phyloP scores from a whole-genome alignment of 2,888 invertebrate species.

The Bellardia bayeri region DNA sequence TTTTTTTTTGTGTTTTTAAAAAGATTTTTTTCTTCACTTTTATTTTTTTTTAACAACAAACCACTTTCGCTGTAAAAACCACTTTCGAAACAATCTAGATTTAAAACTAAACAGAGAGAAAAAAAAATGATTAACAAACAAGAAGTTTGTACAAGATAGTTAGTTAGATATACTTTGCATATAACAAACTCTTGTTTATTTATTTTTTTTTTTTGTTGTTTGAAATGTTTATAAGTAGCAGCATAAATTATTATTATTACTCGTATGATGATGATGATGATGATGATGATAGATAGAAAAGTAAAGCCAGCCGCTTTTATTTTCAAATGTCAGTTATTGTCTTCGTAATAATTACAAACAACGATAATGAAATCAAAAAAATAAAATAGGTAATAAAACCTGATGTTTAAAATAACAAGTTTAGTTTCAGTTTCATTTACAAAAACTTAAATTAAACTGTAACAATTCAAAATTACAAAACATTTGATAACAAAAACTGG shows the following conservation, averaged over 20 bases:
- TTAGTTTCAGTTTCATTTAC: constrained; percentile 21
- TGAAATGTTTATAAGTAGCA: constrained; percentile 1
- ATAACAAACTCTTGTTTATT: constrained; percentile 36
- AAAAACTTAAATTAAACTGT: no score
- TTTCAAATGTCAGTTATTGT: constrained; percentile 43
- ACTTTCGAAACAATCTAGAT: constrained; percentile 72
- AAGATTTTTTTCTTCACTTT: not conserved
- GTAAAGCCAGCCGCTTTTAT: constrained; percentile 32
- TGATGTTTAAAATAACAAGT: constrained; percentile 28
- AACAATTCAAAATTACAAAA: no score
- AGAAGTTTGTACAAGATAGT: constrained; percentile 54
- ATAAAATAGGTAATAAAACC: constrained; percentile 25
- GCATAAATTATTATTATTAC: constrained; percentile 60
- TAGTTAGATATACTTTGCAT: constrained; percentile 57
- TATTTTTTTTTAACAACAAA: constrained; percentile 54
- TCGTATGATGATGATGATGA: not conserved
- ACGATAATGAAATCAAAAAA: constrained; percentile 57
- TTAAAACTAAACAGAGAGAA: not conserved
- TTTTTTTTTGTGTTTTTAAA: constrained; percentile 48
- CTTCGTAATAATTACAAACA: constrained; percentile 2
- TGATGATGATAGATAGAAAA: constrained; percentile 28
- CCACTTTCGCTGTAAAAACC: constrained; percentile 70
- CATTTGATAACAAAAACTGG: no score
- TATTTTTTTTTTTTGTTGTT: no score
- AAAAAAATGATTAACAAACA: constrained; percentile 36